A percentile compares a stretch with the other conserved stretches of the same genome.
These are phyloP conservation scores for Platysternon megacephalum DNA, from an alignment of 2,113 vertebrate species.

Conservation along the genomic window DNA sequence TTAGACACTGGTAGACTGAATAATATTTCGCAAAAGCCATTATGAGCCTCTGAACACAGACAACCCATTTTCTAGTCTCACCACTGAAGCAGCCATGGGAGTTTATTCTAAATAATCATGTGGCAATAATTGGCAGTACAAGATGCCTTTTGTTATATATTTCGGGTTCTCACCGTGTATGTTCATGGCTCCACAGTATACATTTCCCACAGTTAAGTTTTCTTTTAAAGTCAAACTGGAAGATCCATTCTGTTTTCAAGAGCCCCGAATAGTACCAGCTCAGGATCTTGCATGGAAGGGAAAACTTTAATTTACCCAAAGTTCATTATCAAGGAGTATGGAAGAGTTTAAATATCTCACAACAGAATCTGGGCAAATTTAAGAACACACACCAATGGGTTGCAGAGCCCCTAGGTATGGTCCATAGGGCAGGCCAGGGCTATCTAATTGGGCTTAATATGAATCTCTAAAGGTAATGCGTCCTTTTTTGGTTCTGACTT, in stretches of 20 bases:
- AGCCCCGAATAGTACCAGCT: not conserved
- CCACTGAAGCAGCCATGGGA: not conserved
- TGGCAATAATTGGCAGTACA: not conserved
- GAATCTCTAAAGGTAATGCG: not conserved
- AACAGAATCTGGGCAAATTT: not conserved
- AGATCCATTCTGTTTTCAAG: not conserved
- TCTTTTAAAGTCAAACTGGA: not conserved
- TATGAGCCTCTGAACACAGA: not conserved
- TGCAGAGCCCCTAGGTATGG: not conserved
- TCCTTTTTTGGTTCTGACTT: not conserved
- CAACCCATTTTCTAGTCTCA: not conserved
- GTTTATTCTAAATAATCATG: not conserved
- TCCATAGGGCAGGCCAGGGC: not conserved
- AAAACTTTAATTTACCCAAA: constrained; percentile 6
- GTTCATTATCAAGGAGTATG: not conserved
- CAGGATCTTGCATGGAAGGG: not conserved
- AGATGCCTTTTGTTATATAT: not conserved
- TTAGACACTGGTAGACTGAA: not conserved
- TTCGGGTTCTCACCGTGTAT: not conserved
- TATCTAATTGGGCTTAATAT: not conserved
- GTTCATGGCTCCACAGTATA: not conserved
- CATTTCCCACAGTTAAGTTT: not conserved
- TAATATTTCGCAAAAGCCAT: not conserved
- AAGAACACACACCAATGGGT: no score
- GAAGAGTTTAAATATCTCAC: not conserved